phyloP scores from a whole-genome alignment of 1,140 invertebrate genomes.

The Atta texana region DNA sequence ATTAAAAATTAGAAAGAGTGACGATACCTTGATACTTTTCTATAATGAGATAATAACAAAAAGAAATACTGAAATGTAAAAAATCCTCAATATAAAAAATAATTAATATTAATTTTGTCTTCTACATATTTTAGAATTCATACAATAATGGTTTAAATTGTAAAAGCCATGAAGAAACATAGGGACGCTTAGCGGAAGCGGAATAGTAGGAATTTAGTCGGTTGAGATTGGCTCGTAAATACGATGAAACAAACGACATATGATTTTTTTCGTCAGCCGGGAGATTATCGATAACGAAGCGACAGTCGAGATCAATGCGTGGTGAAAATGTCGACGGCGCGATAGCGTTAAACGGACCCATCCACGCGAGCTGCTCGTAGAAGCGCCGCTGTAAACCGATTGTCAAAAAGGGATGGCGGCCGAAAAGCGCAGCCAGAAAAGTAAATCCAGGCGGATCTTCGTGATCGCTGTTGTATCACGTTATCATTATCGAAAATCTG shows the following conservation, averaged over 20 bases:
- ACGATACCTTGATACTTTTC: not conserved
- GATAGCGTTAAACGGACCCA: conserved; percentile 68
- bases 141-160: not conserved
- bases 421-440: conserved; percentile 63
- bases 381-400: conserved; percentile 50
- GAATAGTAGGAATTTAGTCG: conserved; percentile 25
- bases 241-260: conserved; percentile 47
- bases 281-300: conserved; percentile 70
- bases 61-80: not conserved
- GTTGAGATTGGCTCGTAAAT: conserved; percentile 44
- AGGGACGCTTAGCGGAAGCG: not conserved
- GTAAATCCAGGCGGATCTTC: conserved; percentile 71
- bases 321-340: conserved; percentile 60
- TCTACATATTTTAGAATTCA: not conserved
- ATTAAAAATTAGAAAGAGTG: not conserved
- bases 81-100: not conserved
- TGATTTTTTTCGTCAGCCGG: conserved; percentile 40
- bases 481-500: conserved; percentile 73
- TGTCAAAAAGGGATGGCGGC: conserved; percentile 39
- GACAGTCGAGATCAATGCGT: conserved; percentile 51
- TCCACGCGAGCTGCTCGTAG: conserved; percentile 33
- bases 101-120: not conserved
- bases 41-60: not conserved
- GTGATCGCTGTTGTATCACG: conserved; percentile 52
- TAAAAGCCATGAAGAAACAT: conserved; percentile 8